A percentile compares a stretch with the other conserved stretches of the same genome.
Evolutionary conservation across 2,888 invertebrate species (phyloP).

Genomic region (Cephonodes hylas): DNA sequence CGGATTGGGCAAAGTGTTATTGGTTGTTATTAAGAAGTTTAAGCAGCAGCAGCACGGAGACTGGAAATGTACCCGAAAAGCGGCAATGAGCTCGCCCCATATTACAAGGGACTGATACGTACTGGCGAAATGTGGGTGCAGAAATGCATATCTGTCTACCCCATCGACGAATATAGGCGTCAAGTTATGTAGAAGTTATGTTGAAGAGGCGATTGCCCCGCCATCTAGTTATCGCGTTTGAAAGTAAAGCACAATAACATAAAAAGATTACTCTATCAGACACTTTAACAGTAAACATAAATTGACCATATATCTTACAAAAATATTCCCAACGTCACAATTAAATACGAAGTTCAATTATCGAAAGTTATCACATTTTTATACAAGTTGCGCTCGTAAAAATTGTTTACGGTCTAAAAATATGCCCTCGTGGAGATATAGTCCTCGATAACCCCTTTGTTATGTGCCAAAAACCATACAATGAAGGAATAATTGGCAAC

Average conservation of each 20-base stretch:
- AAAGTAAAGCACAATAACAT: neutral
- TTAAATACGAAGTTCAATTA: neutral
- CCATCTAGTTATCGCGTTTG: neutral
- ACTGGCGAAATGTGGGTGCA: too few relatives aligned
- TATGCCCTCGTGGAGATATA: neutral
- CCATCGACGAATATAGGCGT: too few relatives aligned
- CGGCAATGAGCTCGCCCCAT: too few relatives aligned
- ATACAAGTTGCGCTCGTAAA: neutral
- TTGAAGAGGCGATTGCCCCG: neutral
- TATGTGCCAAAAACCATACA: conserved; percentile 9
- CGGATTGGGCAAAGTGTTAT: too few relatives aligned
- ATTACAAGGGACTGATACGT: too few relatives aligned
- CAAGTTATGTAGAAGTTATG: too few relatives aligned
- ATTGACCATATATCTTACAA: neutral
- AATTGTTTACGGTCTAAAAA: neutral
- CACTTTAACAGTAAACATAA: neutral
- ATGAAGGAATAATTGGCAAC: conserved; percentile 19
- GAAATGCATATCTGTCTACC: too few relatives aligned
- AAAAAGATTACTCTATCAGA: neutral
- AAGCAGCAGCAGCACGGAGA: too few relatives aligned
- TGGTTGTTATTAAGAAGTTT: too few relatives aligned
- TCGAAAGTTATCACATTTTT: neutral
- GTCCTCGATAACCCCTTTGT: neutral
- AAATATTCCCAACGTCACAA: neutral
- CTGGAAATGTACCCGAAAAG: too few relatives aligned